Base-by-base conservation (phyloP, 2,888 invertebrate genomes). In the Leptinotarsa peninsularis region DNA sequence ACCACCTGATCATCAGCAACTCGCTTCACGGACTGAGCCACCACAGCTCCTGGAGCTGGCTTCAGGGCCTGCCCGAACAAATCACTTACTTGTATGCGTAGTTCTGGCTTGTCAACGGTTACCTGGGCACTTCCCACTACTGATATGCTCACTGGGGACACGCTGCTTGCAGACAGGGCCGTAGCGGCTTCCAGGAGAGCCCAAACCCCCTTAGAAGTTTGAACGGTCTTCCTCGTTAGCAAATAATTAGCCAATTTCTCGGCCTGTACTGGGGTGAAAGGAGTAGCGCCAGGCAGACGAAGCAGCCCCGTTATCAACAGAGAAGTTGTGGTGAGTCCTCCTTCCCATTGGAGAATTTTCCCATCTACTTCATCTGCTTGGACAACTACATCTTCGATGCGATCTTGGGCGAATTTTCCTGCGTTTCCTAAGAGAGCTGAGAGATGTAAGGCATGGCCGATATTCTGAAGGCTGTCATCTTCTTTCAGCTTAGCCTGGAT, bases 321-420 rank as follows among this genome's bases (percentile, higher is more conserved):
- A 0, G 93, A 92, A 0, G 96, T 96, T 66, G 94, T 93, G 3
- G 95, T 94, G 70, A 97, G 90, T 13, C 96, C 96, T 49, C 96
- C 96, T 88, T 98, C 98, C 88, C 97, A 98, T 89, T 98, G 95
- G 78, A 97, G 89, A 83, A 94, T 93, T 84, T 93, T 93, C 15
- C 95, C 94, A 89, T 98, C 96, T 49, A 86, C 94, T 91, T 98
- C 98, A 89, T 99, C 98, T 2, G 98, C 98, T 85, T 98, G 97
- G 4, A 96, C 94, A 76, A 98, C 90, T n/a, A 96, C 94, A 86
- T 98, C 97, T 88, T 98, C 97, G 33, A 98, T 93, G 72, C 95
- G 93, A 76, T 95, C 93, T 63, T 92, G 91, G 63, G 91, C 90
- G 84, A 93, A 92, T 67, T 90, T 90, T 18, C 93, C 93, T 74